Evolutionary conservation across 2,888 invertebrate genomes (phyloP).

Genomic region (Sericinus montela): DNA sequence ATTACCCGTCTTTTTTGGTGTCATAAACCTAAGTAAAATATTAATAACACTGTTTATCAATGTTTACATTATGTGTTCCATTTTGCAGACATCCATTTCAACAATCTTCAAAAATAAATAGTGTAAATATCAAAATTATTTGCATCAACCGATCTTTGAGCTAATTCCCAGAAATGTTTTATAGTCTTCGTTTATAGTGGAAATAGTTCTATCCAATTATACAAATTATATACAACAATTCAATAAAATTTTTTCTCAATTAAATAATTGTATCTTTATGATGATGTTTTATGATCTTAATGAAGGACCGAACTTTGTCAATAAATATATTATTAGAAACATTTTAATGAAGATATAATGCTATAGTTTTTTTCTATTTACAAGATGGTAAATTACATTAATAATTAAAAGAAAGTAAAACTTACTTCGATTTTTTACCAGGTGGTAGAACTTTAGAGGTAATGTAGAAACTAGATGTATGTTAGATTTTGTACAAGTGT

Average conservation of each 20-base stretch:
- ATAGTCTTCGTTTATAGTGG: no score
- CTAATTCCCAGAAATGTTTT: no score
- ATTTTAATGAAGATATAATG: conserved; percentile 14
- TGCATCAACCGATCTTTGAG: no score
- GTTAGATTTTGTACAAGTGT: conserved; percentile 37
- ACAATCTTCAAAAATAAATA: no score
- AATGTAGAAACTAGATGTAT: conserved; percentile 16
- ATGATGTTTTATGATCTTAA: no score
- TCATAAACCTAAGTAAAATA: background rate
- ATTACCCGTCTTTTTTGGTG: conserved; percentile 3
- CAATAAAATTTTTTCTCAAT: no score
- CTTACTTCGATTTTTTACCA: background rate
- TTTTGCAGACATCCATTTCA: no score
- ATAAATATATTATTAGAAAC: conserved; percentile 3
- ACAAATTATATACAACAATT: no score
- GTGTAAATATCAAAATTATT: no score
- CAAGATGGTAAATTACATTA: background rate
- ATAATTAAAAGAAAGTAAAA: background rate
- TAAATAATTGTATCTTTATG: no score
- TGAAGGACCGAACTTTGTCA: background rate
- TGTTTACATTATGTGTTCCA: background rate
- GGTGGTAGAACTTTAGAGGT: conserved; percentile 1
- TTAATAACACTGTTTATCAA: background rate
- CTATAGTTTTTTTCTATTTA: background rate
- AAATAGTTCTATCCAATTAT: no score